Conservation (phyloP, 2,888 invertebrate species). For the Ommatoiulus sabulosus region DNA sequence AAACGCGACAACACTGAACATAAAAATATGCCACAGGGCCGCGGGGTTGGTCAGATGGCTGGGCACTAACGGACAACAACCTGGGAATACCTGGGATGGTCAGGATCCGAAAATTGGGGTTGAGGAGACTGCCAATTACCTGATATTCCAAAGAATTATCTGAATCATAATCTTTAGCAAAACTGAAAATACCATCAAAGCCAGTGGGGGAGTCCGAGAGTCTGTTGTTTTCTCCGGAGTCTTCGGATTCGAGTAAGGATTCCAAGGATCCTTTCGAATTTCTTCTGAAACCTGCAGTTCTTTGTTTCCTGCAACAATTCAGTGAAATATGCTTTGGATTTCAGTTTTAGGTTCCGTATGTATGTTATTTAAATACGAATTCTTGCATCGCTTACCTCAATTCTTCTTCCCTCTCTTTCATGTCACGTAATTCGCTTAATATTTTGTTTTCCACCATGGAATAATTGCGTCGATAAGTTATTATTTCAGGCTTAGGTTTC, state of each 20-base stretch:
- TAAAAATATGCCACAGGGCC: not conserved
- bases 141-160: constrained; percentile 25
- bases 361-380: not conserved
- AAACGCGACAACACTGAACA: not conserved
- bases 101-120: constrained; percentile 7
- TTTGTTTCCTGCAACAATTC: not conserved
- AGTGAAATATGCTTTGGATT: not conserved
- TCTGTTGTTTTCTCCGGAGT: not conserved
- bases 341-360: too few relatives aligned
- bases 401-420: constrained; percentile 52
- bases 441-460: constrained; percentile 53
- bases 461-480: not conserved
- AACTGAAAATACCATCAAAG: constrained; percentile 27
- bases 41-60: not conserved
- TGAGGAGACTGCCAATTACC: not conserved
- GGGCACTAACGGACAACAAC: not conserved
- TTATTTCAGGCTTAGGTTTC: not conserved
- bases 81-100: not conserved
- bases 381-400: constrained; percentile 34
- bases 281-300: not conserved
- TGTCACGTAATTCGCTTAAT: constrained; percentile 49
- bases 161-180: constrained; percentile 43
- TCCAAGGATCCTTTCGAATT: constrained; percentile 12
- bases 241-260: constrained; percentile 5
- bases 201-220: not conserved